Base-by-base conservation (phyloP, 1,140 invertebrate species). In the Oryzaephilus surinamensis region DNA sequence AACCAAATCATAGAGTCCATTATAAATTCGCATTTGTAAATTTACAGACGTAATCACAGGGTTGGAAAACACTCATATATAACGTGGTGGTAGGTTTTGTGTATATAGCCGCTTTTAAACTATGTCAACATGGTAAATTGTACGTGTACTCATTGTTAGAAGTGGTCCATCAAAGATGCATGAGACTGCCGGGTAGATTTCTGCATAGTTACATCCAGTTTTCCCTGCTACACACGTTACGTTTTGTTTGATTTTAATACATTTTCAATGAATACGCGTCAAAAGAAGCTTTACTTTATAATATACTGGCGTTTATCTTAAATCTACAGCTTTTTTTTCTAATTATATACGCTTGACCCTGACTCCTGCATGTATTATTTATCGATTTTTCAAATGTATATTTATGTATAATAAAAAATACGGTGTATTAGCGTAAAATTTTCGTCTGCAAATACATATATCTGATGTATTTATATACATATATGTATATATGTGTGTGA, bases 191-290 rank as follows among this genome's bases (percentile, higher is more conserved):
- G 11, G 17, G 17, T 13, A 16, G 12, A 21, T 7, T 19, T 11
- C 24, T 31, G 24, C 36, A 24, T 24, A 24, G n/a, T n/a, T n/a
- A n/a, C n/a, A n/a, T n/a, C n/a, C n/a, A n/a, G n/a, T n/a, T n/a
- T 21, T 21, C 20, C 24, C 17, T 14, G 30, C 23, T 43, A 32
- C 21, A 12, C 27, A 11, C 18, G 14, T 29, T 16, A 21, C 11
- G 30, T 37, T 37, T 21, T 54, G 53, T 56, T 56, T 56, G 54
- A 45, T 54, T 56, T 56, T 56, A 56, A 56, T 56, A 52, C 54
- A 56, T 56, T 56, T 56, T 56, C 54, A 52, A 56, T 56, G 54
- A 54, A 51, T 43, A 45, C 39, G 33, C 43, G 48, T 38, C 35
- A 55, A 55, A 55, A 50, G 52, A 48, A 47, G 50, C 49, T 51